Evolutionary conservation across 2,113 vertebrate genomes (phyloP).

Genomic region (Lipophrys pholis): DNA sequence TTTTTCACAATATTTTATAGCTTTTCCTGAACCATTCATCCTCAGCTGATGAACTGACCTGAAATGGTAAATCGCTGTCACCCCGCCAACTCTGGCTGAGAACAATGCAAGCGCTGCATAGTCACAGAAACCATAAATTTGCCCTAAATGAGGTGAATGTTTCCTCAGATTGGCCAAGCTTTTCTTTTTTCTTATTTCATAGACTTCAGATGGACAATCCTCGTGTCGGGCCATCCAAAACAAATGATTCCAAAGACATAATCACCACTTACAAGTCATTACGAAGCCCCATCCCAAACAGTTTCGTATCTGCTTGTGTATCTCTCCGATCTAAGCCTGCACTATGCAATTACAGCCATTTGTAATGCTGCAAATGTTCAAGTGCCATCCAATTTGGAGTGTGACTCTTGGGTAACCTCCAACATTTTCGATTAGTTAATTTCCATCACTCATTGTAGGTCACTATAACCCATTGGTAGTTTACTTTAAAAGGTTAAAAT

Average conservation of each 20-base stretch:
- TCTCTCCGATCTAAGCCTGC: not conserved
- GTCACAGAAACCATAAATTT: slow-evolving; percentile 44
- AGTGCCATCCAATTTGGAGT: slow-evolving; percentile 8
- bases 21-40: slow-evolving; percentile 12
- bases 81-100: slow-evolving; percentile 18
- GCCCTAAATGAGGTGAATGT: slow-evolving; percentile 35
- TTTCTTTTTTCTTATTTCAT: not conserved
- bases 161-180: slow-evolving; percentile 39
- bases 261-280: slow-evolving; percentile 11
- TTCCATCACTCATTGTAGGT: not conserved
- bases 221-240: not conserved
- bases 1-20: slow-evolving; percentile 31
- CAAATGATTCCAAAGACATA: slow-evolving; percentile 3
- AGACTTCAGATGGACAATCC: not conserved
- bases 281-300: not conserved
- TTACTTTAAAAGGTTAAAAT: not conserved
- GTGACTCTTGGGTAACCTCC: slow-evolving; percentile 24
- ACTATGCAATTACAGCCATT: not conserved
- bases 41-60: slow-evolving; percentile 24
- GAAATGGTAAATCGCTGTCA: slow-evolving; percentile 22
- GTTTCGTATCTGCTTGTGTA: not conserved
- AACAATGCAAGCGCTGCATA: slow-evolving; percentile 40
- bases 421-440: slow-evolving; percentile 11
- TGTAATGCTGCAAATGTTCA: slow-evolving; percentile 6
- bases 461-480: slow-evolving; percentile 2